Evolutionary conservation across 2,113 vertebrate genomes (phyloP), one percentile per base, ranked within the genome.

Genomic region (Serilophus lunatus): DNA sequence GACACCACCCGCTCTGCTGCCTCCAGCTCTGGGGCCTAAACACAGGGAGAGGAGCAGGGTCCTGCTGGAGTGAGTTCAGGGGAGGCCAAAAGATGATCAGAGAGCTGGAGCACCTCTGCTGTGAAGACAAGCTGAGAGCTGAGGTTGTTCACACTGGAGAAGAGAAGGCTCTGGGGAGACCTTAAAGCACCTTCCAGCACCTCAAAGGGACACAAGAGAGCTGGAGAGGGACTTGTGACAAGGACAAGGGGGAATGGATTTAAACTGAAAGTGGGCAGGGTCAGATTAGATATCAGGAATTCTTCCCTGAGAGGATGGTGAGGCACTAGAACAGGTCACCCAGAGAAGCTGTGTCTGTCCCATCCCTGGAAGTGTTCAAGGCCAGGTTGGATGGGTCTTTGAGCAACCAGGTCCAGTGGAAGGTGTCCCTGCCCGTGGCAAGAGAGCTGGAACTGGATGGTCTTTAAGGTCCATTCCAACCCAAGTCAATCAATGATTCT

Each of bases 371-470:
- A 66, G 12, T 12, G 16, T 29, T 40, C 69, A 45, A n/a, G n/a
- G 35, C 9, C 1, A 0, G 42, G 18, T 6, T 20, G 12, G 53
- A 61, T 6, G 19, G 29, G 54, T n/a, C 20, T 60, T 26, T 20
- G n/a, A 47, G 24, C 10, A n/a, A 35, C 16, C 24, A 29, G 16
- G 16, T 6, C n/a, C 26, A 22, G 61, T 61, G n/a, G 38, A 60
- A 82, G n/a, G 45, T n/a, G 28, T 12, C 26, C 51, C 33, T 38
- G 33, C 15, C 15, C 38, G n/a, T 24, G 51, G 33, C 36, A 88
- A 44, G 7, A 6, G 15, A 9, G 12, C 18, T 65, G 42, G 31
- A 50, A 26, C 45, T 53, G 53, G 19, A 60, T 40, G 47, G 29
- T 47, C 63, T 69, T 54, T 14, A 54, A 19, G n/a, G 29, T 49